Conservation (phyloP, 2,797 vertebrate species). For the Anas bernieri region DNA sequence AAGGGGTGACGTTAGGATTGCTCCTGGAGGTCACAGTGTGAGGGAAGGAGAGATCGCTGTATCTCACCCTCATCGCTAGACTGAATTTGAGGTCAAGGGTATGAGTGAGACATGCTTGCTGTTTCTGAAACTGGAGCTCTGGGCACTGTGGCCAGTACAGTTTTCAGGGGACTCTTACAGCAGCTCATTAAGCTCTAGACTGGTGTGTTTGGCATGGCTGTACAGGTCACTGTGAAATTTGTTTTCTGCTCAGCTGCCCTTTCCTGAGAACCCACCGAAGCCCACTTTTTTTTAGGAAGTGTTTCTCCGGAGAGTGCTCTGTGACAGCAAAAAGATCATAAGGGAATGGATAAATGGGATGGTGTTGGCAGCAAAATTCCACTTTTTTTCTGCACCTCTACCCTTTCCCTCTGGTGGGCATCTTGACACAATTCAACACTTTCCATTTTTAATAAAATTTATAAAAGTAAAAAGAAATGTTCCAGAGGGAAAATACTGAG, state of each 20-base stretch:
- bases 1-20: neutral
- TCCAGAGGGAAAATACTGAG: neutral
- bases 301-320: neutral
- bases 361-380: neutral
- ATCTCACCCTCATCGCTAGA: neutral
- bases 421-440: neutral
- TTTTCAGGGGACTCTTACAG: neutral
- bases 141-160: neutral
- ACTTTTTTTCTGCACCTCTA: neutral
- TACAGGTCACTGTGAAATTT: neutral
- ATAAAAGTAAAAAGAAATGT: neutral
- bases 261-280: neutral
- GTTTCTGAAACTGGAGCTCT: neutral
- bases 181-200: neutral
- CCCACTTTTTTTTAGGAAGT: neutral
- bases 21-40: neutral
- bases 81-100: neutral
- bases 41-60: neutral
- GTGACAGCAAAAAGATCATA: neutral
- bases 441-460: neutral
- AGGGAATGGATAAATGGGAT: neutral
- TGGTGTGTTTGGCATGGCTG: fast-evolving
- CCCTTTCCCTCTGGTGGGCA: neutral
- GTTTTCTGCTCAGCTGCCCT: neutral
- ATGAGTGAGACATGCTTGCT: neutral